Evolutionary conservation across 2,113 vertebrate genomes (phyloP).

Genomic region (Zingel zingel): DNA sequence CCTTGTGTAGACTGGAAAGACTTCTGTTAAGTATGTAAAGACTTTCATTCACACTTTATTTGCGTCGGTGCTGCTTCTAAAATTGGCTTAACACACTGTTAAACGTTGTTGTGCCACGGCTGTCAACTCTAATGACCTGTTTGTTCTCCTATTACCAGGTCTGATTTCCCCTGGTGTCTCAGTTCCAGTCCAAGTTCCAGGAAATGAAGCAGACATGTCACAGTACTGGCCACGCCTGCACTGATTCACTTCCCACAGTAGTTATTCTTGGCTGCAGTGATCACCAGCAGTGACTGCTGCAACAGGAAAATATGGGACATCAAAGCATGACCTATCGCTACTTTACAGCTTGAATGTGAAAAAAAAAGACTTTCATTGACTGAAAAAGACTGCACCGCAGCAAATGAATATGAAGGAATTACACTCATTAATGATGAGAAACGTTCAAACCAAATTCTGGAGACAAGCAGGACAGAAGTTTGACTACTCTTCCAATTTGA

Average conservation of each 20-base stretch:
- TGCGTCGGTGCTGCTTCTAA: background rate
- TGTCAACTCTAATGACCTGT: background rate
- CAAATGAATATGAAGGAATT: constrained; percentile 28
- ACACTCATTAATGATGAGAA: constrained; percentile 67
- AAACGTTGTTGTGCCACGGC: background rate
- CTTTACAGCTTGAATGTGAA: constrained; percentile 41
- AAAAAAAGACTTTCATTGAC: constrained; percentile 26
- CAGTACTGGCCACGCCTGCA: constrained; percentile 99
- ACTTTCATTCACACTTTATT: background rate
- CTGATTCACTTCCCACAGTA: constrained; percentile 81
- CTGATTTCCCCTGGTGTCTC: constrained; percentile 99
- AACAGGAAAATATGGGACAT: constrained; percentile 53
- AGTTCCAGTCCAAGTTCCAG: constrained; percentile 99
- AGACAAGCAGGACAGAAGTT: constrained; percentile 26
- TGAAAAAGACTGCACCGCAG: constrained; percentile 13
- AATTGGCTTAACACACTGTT: background rate
- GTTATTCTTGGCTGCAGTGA: background rate
- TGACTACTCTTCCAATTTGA: background rate
- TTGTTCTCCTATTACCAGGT: constrained; percentile 83
- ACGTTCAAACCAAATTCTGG: constrained; percentile 37
- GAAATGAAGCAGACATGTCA: constrained; percentile 98
- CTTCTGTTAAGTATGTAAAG: background rate
- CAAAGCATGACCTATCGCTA: background rate
- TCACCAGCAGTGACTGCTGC: constrained; percentile 51
- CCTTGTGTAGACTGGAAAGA: background rate